Evolutionary conservation across 2,113 vertebrate genomes (phyloP).

Genomic region (Murina feae): DNA sequence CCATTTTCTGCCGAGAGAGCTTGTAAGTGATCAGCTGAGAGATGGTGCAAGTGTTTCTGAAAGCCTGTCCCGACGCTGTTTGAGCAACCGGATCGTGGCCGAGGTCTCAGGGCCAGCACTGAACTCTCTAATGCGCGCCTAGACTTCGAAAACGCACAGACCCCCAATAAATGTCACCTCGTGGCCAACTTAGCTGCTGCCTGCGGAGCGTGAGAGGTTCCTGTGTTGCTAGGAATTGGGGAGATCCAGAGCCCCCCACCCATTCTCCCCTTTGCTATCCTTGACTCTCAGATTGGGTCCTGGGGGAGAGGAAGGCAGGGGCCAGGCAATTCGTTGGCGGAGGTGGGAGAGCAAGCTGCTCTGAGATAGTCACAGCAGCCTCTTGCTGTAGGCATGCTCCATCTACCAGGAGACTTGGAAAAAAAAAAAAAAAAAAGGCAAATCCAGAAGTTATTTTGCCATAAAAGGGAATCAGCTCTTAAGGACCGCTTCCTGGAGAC

Average conservation of each 20-base stretch:
- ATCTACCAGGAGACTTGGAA: not conserved
- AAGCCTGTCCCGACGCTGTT: not conserved
- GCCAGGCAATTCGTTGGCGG: not conserved
- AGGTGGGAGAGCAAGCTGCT: not conserved
- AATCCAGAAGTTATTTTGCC: conserved; percentile 60
- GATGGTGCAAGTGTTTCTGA: not conserved
- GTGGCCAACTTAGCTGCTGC: not conserved
- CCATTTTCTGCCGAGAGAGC: not conserved
- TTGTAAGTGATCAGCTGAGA: not conserved
- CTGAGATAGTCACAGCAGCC: conserved; percentile 23
- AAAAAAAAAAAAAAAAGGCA: conserved; percentile 54
- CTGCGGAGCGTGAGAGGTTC: not conserved
- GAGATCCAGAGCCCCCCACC: not conserved
- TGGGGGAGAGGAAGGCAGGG: not conserved
- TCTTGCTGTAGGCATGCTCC: not conserved
- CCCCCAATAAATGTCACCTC: not conserved
- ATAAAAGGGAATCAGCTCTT: conserved; percentile 67
- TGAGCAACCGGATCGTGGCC: not conserved
- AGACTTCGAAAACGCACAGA: not conserved
- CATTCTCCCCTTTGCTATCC: not conserved
- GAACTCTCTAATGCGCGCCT: not conserved
- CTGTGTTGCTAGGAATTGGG: not conserved
- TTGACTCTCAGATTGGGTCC: not conserved
- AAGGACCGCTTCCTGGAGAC: conserved; percentile 28
- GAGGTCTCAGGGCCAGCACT: not conserved